Evolutionary conservation across 2,888 invertebrate genomes (phyloP), one percentile per base, ranked within the genome.

Genomic region (Nineta flava): DNA sequence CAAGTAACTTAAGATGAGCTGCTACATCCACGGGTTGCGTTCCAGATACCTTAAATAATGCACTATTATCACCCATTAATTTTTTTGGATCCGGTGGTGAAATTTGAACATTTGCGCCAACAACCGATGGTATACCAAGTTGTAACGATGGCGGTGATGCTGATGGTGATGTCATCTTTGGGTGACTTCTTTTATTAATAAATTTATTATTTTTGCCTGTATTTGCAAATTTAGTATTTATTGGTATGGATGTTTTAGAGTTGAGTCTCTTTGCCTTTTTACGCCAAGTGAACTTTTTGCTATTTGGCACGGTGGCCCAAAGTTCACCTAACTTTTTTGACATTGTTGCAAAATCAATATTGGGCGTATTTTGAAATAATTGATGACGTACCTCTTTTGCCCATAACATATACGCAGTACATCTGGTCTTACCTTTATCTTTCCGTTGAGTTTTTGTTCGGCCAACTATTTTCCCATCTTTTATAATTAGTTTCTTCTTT

Each of bases 341-440:
- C 53, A 88, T 82, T 50, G 82, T 78, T 0, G 85, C 79, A 68
- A 90, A 88, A 70, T 91, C 87, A 76, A 86, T 79, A 50, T 81
- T 79, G 0, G 87, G 85, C 61, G 80, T 77, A 54, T 80, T 76
- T 47, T 78, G 72, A 31, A 84, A 69, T 51, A 87, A 71, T 56
- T 82, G 81, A 53, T 83, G 81, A 40, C 91, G 75, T 15, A 84
- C 77, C 58, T 87, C 87, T 56, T 86, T 83, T 0, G 91, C 86
- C 90, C 91, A 93, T 61, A 92, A 71, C 80, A 88, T 90, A 66
- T 92, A 93, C 0, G 92, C 92, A 1, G 92, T 91, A 54, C 83
- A 83, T 47, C 87, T 74, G 0, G 82, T 77, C 67, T 83, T 84
- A 66, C 84, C 85, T 70, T 85, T 86, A 57, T 85, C 85, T 59